Evolutionary conservation across 1,140 invertebrate species (phyloP), one percentile per base, ranked within the genome.

Genomic region (Hyles vespertilio): DNA sequence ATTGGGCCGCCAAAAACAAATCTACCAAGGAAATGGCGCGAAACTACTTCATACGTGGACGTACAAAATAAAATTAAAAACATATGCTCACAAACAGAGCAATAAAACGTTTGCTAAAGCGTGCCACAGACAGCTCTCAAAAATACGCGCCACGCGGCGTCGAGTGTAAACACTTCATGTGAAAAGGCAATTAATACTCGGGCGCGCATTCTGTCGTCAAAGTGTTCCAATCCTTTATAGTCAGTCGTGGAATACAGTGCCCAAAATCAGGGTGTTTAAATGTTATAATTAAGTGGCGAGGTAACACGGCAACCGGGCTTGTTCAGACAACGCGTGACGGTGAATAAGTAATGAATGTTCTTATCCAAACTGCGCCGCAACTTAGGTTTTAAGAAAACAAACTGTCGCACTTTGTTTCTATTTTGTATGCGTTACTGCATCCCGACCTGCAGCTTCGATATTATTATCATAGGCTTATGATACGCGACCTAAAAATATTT

Each of bases 291-390:
- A 76, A 78, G 77, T 73, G 72, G 68, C 65, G 59, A 77, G 59
- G 58, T 60, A 66, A 63, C 68, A 68, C 58, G 60, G 58, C 60
- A 62, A 49, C 48, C 56, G 46, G 54, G 69, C 61, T 69, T 68
- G 59, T 47, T 48, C 60, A 69, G 69, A 74, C 63, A 65, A 57
- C 67, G 71, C 53, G 74, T 79, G 77, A 72, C 70, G 64, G 56
- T 76, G 79, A 81, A 81, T 81, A 81, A 74, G 67, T 78, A 76
- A 81, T 78, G 71, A 74, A 73, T 70, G 58, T 65, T 66, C 63
- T 53, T 72, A 64, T 43, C 51, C 48, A 56, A 59, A 65, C 59
- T 57, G 50, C 45, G 49, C 46, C 58, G 51, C 56, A 22, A 51
- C 57, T 40, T 64, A 44, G 56, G 54, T 67, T 67, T 67, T 61